A percentile compares a stretch with the other conserved stretches of the same genome.
Evolutionary conservation across 2,888 invertebrate species (phyloP).

Genomic region (Protula sp.): DNA sequence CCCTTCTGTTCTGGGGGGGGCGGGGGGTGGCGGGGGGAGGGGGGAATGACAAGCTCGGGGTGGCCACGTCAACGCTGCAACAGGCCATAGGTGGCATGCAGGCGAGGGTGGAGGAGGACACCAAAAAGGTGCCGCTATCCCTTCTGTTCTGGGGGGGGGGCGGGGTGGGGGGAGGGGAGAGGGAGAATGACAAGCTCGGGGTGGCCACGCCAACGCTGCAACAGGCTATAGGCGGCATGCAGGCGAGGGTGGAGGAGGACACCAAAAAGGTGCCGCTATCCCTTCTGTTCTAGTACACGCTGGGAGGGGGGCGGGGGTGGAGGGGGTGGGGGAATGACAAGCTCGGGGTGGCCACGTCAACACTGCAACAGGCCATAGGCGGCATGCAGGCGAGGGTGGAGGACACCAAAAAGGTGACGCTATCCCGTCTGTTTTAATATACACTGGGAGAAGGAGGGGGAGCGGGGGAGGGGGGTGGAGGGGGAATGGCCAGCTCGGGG

Average conservation of each 20-base stretch:
- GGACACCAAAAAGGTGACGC: neutral
- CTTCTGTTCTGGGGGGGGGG: too few relatives aligned
- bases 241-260: neutral
- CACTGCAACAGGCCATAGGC: neutral
- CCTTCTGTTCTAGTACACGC: too few relatives aligned
- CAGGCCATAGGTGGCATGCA: neutral
- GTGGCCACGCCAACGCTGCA: neutral
- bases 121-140: too few relatives aligned
- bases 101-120: neutral
- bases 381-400: neutral
- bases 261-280: neutral
- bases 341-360: neutral
- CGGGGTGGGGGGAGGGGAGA: too few relatives aligned
- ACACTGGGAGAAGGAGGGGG: too few relatives aligned
- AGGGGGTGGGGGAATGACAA: too few relatives aligned
- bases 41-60: neutral
- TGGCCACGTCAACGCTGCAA: neutral
- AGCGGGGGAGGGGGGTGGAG: too few relatives aligned
- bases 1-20: too few relatives aligned
- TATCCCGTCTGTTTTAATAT: too few relatives aligned
- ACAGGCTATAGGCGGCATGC: neutral
- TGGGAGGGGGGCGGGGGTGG: too few relatives aligned
- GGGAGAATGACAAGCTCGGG: neutral
- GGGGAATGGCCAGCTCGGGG: neutral
- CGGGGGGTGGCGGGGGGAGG: too few relatives aligned